A percentile compares a stretch with the other conserved stretches of the same genome.
phyloP scores from a whole-genome alignment of 1,140 invertebrate genomes.

The Chionoecetes opilio region DNA sequence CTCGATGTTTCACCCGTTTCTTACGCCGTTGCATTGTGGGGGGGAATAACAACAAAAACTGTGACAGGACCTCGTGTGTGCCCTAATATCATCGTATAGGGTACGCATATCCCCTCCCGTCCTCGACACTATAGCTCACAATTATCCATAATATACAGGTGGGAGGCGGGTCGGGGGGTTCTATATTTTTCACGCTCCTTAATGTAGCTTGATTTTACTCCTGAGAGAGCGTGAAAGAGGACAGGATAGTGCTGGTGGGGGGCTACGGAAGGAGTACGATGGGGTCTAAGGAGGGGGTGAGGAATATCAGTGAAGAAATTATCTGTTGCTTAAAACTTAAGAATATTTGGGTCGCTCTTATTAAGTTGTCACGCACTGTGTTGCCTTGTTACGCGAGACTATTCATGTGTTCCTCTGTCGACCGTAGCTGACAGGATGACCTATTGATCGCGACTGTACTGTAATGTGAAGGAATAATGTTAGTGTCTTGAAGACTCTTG shows the following conservation, averaged over 20 bases:
- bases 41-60: neutral
- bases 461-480: too few relatives aligned
- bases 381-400: too few relatives aligned
- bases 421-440: too few relatives aligned
- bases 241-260: neutral
- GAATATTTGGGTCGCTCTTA: too few relatives aligned
- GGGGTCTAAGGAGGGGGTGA: neutral
- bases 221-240: neutral
- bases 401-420: too few relatives aligned
- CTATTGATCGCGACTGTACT: too few relatives aligned
- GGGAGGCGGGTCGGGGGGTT: neutral
- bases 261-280: too few relatives aligned
- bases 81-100: constrained; percentile 6
- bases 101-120: neutral
- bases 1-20: neutral
- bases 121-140: neutral
- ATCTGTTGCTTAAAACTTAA: too few relatives aligned
- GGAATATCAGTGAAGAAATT: neutral
- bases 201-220: neutral
- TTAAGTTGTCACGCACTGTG: too few relatives aligned
- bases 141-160: neutral
- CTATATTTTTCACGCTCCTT: neutral
- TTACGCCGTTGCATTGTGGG: neutral
- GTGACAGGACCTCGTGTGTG: neutral
- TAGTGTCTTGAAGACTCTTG: too few relatives aligned